Evolutionary conservation across 2,113 vertebrate genomes (phyloP).

Genomic region (Chamaea fasciata): DNA sequence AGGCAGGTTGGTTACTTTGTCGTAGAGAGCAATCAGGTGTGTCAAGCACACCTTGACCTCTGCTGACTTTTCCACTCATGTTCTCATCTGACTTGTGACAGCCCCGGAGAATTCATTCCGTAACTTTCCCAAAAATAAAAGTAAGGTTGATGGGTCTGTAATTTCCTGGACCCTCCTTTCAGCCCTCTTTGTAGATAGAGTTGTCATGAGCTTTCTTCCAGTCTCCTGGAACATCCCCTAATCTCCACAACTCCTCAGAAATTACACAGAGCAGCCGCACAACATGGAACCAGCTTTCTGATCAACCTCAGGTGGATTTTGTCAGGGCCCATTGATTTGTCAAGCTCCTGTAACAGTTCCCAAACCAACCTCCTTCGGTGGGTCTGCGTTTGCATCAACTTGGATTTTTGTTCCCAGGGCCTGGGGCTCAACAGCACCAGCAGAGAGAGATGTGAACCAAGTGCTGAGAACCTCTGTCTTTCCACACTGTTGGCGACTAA

Average conservation of each 20-base stretch:
- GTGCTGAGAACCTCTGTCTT: not conserved
- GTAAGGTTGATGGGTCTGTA: not conserved
- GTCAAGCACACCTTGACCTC: too few relatives aligned
- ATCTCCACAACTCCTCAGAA: rapidly evolving
- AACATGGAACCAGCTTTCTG: not conserved
- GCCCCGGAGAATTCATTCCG: not conserved
- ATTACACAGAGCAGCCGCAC: not conserved
- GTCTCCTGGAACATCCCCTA: not conserved
- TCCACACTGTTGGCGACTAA: not conserved
- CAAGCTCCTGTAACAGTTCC: not conserved
- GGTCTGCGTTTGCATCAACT: not conserved
- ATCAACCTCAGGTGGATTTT: not conserved
- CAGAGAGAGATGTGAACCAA: not conserved
- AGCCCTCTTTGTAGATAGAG: not conserved
- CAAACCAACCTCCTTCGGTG: rapidly evolving
- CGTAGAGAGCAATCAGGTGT: rapidly evolving
- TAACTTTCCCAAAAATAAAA: not conserved
- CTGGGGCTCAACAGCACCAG: rapidly evolving
- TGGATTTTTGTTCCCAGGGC: not conserved
- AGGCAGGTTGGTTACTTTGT: not conserved
- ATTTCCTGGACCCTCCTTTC: not conserved
- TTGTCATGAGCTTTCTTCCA: not conserved
- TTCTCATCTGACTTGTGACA: not conserved
- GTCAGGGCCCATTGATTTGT: not conserved
- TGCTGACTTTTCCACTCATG: not conserved